Percentiles rank a stretch among this genome's conserved stretches.
phyloP scores from a whole-genome alignment of 1,140 invertebrate species.

The Sycobia sp. region DNA sequence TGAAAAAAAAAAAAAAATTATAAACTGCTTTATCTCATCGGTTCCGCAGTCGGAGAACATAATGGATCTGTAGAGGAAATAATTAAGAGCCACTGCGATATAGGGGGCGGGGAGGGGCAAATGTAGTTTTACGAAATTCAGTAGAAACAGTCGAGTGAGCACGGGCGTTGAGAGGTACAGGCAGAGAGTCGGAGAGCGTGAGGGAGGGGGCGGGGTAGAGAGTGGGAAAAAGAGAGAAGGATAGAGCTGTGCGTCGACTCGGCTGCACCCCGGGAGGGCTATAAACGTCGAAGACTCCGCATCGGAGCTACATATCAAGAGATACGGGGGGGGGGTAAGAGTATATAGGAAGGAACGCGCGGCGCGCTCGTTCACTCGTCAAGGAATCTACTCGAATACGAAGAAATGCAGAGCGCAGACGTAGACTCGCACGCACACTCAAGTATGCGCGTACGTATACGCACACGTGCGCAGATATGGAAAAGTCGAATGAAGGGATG shows the following conservation, averaged over 20 bases:
- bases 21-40: not conserved
- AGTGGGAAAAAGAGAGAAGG: not conserved
- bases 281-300: conserved; percentile 27
- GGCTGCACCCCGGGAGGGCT: conserved; percentile 8
- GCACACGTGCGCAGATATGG: not conserved
- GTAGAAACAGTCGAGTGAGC: conserved; percentile 13
- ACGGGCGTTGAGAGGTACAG: conserved; percentile 4
- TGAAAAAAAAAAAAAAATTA: no score
- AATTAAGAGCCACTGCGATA: conserved; percentile 39
- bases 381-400: conserved; percentile 5
- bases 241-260: not conserved
- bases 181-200: not conserved
- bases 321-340: not conserved
- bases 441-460: no score
- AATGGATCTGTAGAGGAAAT: conserved; percentile 36
- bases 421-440: no score
- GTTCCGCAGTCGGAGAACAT: not conserved
- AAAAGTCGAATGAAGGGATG: conserved; percentile 6
- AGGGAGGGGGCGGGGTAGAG: not conserved
- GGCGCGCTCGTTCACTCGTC: not conserved
- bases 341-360: no score
- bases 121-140: conserved; percentile 16
- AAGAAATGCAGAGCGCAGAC: not conserved
- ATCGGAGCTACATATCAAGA: conserved; percentile 16
- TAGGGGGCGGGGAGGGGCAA: conserved; percentile 4